Evolutionary conservation across 2,888 invertebrate species (phyloP).

Genomic region (Drosophila sordidapex): DNA sequence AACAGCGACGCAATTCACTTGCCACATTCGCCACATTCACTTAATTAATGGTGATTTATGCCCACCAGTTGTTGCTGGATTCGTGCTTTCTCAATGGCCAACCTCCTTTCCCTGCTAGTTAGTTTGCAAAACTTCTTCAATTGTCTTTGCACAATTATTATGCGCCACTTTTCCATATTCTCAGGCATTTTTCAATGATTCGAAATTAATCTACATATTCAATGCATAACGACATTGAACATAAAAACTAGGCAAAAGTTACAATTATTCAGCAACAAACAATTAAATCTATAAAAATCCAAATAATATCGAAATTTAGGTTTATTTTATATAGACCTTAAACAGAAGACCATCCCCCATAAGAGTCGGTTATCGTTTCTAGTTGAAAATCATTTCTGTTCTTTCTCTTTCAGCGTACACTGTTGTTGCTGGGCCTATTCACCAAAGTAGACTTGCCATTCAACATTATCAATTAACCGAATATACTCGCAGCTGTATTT

Average conservation of each 20-base stretch:
- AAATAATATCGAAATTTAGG: not conserved
- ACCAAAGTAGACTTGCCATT: slow-evolving; percentile 37
- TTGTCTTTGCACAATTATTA: slow-evolving; percentile 57
- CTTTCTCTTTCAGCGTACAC: slow-evolving; percentile 24
- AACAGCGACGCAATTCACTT: slow-evolving; percentile 68
- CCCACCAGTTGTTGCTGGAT: slow-evolving; percentile 38
- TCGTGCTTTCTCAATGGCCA: slow-evolving; percentile 7
- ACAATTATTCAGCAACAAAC: not conserved
- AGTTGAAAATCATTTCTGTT: not conserved
- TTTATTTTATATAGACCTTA: not conserved
- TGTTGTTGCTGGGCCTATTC: slow-evolving; percentile 3
- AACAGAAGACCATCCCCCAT: not conserved
- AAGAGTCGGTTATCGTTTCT: not conserved
- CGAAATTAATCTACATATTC: not conserved
- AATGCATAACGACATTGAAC: not conserved
- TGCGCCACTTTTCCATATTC: slow-evolving; percentile 21
- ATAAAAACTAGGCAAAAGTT: not conserved
- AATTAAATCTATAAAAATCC: not conserved
- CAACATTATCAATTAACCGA: slow-evolving; percentile 12
- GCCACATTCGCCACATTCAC: slow-evolving; percentile 37
- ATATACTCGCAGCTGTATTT: slow-evolving; percentile 37
- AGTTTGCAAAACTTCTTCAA: slow-evolving; percentile 50
- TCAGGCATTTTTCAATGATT: slow-evolving; percentile 13
- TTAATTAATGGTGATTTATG: slow-evolving; percentile 80
- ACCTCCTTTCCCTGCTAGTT: slow-evolving; percentile 7